phyloP scores from a whole-genome alignment of 1,140 invertebrate genomes.

The Neomicropteryx cornuta region DNA sequence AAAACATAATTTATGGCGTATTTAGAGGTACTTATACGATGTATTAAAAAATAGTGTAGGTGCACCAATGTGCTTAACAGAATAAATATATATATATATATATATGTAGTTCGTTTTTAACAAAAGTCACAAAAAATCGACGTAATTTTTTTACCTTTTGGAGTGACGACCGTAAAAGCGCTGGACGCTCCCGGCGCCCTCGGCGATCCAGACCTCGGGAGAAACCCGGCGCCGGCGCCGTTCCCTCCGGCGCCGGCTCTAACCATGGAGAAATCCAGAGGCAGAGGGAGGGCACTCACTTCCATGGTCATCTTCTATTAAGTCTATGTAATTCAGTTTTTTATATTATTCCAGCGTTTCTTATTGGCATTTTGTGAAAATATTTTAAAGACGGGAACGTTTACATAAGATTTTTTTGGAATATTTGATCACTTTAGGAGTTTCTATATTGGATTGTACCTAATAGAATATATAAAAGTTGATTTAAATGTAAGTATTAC shows the following conservation, averaged over 20 bases:
- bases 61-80: neutral
- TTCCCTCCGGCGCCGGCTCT: slow-evolving; percentile 19
- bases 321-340: neutral
- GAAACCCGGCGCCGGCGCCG: slow-evolving; percentile 19
- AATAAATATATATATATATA: neutral
- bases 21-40: neutral
- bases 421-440: slow-evolving; percentile 12
- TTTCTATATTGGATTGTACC: too few species aligned
- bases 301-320: slow-evolving; percentile 27
- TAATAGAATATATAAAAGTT: too few species aligned
- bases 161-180: slow-evolving; percentile 38
- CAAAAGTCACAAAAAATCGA: neutral
- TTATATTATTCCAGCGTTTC: neutral
- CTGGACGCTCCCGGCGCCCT: slow-evolving; percentile 30
- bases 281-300: slow-evolving; percentile 41
- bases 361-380: slow-evolving; percentile 10
- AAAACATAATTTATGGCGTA: neutral
- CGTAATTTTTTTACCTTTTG: slow-evolving; percentile 25
- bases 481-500: too few species aligned
- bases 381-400: slow-evolving; percentile 8
- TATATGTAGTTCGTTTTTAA: too few species aligned
- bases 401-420: slow-evolving; percentile 11
- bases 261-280: slow-evolving; percentile 40
- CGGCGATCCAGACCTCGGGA: slow-evolving; percentile 25
- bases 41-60: neutral